Percentiles rank a stretch among this genome's conserved stretches.
Conservation (phyloP, 1,140 invertebrate genomes). For the Bathynomus jamesi region DNA sequence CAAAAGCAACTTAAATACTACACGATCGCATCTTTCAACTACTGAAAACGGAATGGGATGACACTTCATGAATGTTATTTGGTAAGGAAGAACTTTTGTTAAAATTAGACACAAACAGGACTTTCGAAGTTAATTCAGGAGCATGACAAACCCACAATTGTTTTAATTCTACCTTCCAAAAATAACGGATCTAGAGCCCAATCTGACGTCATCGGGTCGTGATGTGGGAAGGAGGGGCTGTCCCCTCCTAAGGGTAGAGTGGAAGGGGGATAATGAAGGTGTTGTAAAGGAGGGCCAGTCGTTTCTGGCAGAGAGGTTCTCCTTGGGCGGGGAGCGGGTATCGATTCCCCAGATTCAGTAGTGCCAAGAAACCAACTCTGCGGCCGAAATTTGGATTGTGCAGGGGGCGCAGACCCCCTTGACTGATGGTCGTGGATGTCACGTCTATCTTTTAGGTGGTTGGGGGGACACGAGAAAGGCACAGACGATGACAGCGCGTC, state of each 20-base stretch:
- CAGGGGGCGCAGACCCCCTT: neutral
- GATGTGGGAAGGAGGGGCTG: neutral
- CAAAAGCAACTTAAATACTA: too few species aligned
- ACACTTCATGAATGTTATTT: too few species aligned
- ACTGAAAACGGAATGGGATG: too few species aligned
- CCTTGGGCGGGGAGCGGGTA: conserved; percentile 3
- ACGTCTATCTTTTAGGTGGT: neutral
- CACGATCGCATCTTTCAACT: too few species aligned
- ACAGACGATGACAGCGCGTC: neutral
- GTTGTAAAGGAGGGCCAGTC: conserved; percentile 25
- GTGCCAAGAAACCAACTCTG: conserved; percentile 22
- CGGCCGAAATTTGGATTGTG: conserved; percentile 5
- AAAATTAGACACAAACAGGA: too few species aligned
- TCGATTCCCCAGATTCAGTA: conserved; percentile 8
- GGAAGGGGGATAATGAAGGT: conserved; percentile 23
- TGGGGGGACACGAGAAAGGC: neutral
- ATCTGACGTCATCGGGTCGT: neutral
- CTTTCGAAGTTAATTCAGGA: too few species aligned
- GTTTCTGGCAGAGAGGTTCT: conserved; percentile 28
- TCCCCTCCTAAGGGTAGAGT: conserved; percentile 17
- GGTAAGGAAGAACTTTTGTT: too few species aligned
- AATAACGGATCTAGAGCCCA: neutral
- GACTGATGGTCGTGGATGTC: neutral
- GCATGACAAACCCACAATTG: too few species aligned
- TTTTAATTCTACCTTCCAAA: neutral